Conservation (phyloP, 2,797 vertebrate species). For the Gorsachius magnificus region DNA sequence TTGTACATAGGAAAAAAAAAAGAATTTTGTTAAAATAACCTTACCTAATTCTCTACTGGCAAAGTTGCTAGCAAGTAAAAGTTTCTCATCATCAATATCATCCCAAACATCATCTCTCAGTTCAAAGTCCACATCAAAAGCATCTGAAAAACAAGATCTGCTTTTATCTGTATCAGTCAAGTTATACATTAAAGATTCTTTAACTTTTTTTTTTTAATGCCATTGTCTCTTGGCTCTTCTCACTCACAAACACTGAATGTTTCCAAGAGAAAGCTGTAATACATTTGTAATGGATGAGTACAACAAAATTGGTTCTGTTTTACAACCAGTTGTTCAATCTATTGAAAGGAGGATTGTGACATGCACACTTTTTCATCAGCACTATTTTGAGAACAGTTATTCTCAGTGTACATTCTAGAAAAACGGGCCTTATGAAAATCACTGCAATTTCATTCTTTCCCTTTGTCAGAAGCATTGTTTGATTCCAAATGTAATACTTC, state of each 20-base stretch:
- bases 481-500: neutral
- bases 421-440: neutral
- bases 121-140: constrained; percentile 83
- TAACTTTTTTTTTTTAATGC: neutral
- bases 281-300: neutral
- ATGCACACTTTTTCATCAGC: neutral
- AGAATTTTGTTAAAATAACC: neutral
- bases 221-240: constrained; percentile 24
- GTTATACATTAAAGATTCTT: constrained; percentile 34
- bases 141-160: constrained; percentile 64
- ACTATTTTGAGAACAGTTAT: neutral
- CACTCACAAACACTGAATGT: constrained; percentile 28
- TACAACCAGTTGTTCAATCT: neutral
- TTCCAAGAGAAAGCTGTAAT: constrained; percentile 64
- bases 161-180: constrained; percentile 57
- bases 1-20: neutral
- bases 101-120: constrained; percentile 87
- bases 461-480: neutral
- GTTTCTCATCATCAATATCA: constrained; percentile 88
- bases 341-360: neutral
- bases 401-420: neutral
- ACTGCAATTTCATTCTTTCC: neutral
- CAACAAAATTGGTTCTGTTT: neutral
- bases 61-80: constrained; percentile 77
- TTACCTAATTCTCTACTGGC: constrained; percentile 66